These are phyloP conservation scores for Melanotaenia pygmaea DNA, from an alignment of 2,797 vertebrate species.

Conservation along the genomic window DNA sequence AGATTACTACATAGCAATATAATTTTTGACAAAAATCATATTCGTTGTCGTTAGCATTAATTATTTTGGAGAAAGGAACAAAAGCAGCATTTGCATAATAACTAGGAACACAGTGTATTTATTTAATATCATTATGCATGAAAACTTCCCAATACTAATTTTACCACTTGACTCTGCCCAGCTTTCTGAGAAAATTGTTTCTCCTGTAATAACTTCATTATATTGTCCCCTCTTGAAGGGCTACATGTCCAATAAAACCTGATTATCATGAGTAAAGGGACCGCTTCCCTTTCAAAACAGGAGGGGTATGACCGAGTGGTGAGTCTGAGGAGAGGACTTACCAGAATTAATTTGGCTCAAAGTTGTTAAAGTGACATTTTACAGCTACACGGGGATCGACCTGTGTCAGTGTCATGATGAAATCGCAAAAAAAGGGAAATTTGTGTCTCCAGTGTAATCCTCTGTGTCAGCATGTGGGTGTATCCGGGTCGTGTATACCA, in stretches of 20 bases:
- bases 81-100: too few relatives aligned
- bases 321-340: not conserved
- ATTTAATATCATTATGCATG: too few relatives aligned
- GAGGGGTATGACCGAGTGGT: not conserved
- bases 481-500: not conserved
- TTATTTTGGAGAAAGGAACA: too few relatives aligned
- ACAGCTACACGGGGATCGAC: not conserved
- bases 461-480: not conserved
- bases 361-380: not conserved
- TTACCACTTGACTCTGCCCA: too few relatives aligned
- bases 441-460: not conserved
- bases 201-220: not conserved
- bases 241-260: not conserved
- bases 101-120: too few relatives aligned
- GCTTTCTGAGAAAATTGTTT: too few relatives aligned
- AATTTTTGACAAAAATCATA: too few relatives aligned
- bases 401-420: constrained; percentile 11
- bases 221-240: not conserved
- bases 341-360: not conserved
- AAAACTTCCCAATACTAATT: too few relatives aligned
- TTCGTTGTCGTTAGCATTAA: too few relatives aligned
- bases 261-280: not conserved
- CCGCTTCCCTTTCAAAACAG: not conserved
- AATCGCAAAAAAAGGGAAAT: constrained; percentile 42
- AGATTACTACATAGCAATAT: too few relatives aligned